These are phyloP conservation scores for Poeciliopsis gracilis DNA, from an alignment of 2,797 vertebrate species.

Conservation along the genomic window DNA sequence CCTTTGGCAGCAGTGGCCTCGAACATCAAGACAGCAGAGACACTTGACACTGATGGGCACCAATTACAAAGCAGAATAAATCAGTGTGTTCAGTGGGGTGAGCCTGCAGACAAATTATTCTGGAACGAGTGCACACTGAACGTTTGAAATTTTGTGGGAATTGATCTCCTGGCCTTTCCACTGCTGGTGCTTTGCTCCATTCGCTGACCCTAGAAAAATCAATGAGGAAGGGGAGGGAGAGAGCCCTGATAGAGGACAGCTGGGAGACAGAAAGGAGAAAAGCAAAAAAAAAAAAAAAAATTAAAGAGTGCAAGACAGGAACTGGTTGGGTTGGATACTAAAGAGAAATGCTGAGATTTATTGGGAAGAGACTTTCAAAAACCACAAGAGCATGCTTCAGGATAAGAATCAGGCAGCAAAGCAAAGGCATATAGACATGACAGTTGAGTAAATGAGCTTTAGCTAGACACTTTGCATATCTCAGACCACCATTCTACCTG, in stretches of 20 bases:
- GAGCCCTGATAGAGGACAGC: constrained; percentile 26
- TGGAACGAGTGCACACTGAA: constrained; percentile 58
- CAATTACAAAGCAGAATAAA: constrained; percentile 69
- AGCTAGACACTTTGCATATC: constrained; percentile 53
- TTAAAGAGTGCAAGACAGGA: constrained; percentile 33
- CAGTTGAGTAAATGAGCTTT: constrained; percentile 47
- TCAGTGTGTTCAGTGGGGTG: constrained; percentile 49
- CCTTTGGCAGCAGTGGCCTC: constrained; percentile 35
- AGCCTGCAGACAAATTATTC: constrained; percentile 66
- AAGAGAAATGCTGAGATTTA: constrained; percentile 36
- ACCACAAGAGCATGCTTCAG: constrained; percentile 28
- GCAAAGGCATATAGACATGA: constrained; percentile 55
- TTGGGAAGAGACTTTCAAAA: constrained; percentile 50
- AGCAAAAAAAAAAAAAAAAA: neutral
- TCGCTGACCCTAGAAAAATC: constrained; percentile 68
- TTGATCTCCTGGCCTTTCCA: constrained; percentile 68
- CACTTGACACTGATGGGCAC: constrained; percentile 69
- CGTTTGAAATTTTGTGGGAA: constrained; percentile 66
- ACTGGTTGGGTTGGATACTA: constrained; percentile 38
- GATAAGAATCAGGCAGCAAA: constrained; percentile 42
- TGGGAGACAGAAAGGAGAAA: constrained; percentile 20
- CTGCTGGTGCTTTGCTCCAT: constrained; percentile 50
- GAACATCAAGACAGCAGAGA: constrained; percentile 47
- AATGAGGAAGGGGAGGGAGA: constrained; percentile 46
- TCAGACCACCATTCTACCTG: constrained; percentile 45